Conservation (phyloP, 1,140 invertebrate genomes). For the Hyposmocoma kahamanoa region DNA sequence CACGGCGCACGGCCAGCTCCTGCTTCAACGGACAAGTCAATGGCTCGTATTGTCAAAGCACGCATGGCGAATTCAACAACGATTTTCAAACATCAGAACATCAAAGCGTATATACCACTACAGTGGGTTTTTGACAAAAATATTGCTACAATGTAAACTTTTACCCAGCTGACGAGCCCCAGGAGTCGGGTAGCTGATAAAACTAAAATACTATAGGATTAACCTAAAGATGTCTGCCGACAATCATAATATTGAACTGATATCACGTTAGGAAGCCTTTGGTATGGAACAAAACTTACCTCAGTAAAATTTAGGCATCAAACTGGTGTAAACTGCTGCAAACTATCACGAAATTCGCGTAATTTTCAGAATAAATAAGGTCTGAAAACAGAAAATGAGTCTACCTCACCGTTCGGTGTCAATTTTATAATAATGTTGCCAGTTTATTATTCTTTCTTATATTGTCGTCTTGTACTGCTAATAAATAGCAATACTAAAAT, state of each 20-base stretch:
- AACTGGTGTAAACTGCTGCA: conserved; percentile 51
- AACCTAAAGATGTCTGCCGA: conserved; percentile 62
- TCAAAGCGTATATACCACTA: too few relatives aligned
- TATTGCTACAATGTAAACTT: too few relatives aligned
- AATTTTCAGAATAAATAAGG: conserved; percentile 69
- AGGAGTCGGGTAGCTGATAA: conserved; percentile 6
- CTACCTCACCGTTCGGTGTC: conserved; percentile 66
- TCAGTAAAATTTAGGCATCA: conserved; percentile 69
- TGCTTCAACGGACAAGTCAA: too few relatives aligned
- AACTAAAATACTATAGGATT: conserved; percentile 44
- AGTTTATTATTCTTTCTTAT: too few relatives aligned
- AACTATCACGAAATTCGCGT: conserved; percentile 53
- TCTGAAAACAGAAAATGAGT: conserved; percentile 73
- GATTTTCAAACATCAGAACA: background rate
- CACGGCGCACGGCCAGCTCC: too few relatives aligned
- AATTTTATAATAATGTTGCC: conserved; percentile 4
- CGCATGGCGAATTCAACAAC: conserved; percentile 46
- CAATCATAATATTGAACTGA: conserved; percentile 41
- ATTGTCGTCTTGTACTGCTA: too few relatives aligned
- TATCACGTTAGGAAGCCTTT: background rate
- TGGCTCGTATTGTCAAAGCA: conserved; percentile 39
- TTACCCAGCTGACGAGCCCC: background rate
- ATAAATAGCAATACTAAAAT: background rate
- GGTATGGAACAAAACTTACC: conserved; percentile 39
- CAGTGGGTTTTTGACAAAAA: too few relatives aligned